Evolutionary conservation across 2,113 vertebrate species (phyloP).

Genomic region (Toxotes jaculatrix): DNA sequence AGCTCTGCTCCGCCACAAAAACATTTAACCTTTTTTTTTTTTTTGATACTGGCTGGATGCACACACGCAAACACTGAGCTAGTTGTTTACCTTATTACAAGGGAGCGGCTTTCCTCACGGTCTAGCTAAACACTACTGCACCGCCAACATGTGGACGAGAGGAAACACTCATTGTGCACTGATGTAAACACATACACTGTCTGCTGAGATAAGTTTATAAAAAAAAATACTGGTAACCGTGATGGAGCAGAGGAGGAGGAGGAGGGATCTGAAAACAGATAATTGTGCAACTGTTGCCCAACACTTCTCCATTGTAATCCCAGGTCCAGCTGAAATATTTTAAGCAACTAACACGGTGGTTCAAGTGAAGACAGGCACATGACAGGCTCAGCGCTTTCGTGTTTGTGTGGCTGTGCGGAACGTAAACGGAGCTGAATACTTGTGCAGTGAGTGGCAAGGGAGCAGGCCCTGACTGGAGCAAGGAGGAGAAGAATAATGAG

Average conservation of each 20-base stretch:
- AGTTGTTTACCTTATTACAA: slow-evolving; percentile 57
- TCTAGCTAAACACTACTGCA: slow-evolving; percentile 11
- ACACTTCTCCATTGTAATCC: slow-evolving; percentile 45
- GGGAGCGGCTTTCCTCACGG: slow-evolving; percentile 53
- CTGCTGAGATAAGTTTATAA: background rate
- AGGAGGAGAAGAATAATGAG: slow-evolving; percentile 38
- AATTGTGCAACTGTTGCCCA: slow-evolving; percentile 51
- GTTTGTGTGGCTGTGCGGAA: slow-evolving; percentile 52
- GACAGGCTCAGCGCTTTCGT: slow-evolving; percentile 3
- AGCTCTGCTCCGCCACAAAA: background rate
- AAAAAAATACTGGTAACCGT: background rate
- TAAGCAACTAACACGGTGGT: background rate
- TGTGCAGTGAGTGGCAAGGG: slow-evolving; percentile 28
- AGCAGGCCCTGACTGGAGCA: slow-evolving; percentile 63
- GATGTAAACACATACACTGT: slow-evolving; percentile 34
- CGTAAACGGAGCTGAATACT: slow-evolving; percentile 59
- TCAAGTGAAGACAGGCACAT: slow-evolving; percentile 39
- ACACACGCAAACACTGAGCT: slow-evolving; percentile 32
- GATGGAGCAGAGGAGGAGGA: background rate
- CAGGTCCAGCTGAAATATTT: slow-evolving; percentile 5
- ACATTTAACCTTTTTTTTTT: background rate
- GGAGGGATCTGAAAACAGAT: slow-evolving; percentile 26
- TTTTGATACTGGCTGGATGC: background rate
- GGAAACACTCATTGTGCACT: slow-evolving; percentile 47
- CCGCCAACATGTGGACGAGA: slow-evolving; percentile 35